Evolutionary conservation across 2,888 invertebrate species (phyloP).

Genomic region (Microctonus aethiopoides): DNA sequence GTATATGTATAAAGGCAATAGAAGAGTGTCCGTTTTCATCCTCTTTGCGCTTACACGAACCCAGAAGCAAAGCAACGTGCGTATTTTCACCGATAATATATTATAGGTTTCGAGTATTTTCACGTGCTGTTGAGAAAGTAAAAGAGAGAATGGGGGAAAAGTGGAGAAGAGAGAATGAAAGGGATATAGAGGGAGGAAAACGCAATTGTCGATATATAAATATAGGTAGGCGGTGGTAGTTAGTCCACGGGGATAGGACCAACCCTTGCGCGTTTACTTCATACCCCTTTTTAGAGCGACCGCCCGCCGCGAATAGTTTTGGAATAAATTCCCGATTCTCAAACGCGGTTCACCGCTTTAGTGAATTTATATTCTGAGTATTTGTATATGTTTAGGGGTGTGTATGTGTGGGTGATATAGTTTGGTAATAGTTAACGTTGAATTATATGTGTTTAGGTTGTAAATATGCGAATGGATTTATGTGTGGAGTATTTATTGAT

Average conservation of each 20-base stretch:
- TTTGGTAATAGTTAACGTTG: neutral
- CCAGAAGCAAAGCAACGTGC: slow-evolving; percentile 36
- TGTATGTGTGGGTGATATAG: slow-evolving; percentile 10
- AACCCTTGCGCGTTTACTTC: slow-evolving; percentile 45
- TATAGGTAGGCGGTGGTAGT: slow-evolving; percentile 21
- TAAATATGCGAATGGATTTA: no score
- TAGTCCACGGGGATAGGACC: slow-evolving; percentile 30
- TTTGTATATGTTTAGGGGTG: slow-evolving; percentile 5
- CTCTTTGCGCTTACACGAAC: slow-evolving; percentile 27
- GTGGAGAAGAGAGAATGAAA: slow-evolving; percentile 43
- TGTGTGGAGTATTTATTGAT: no score
- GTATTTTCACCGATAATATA: slow-evolving; percentile 65
- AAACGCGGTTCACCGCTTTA: slow-evolving; percentile 58
- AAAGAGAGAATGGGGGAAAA: slow-evolving; percentile 3
- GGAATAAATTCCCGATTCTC: slow-evolving; percentile 65
- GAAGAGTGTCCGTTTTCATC: slow-evolving; percentile 24
- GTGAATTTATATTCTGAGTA: slow-evolving; percentile 54
- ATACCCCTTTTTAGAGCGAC: slow-evolving; percentile 36
- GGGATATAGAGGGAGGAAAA: slow-evolving; percentile 18
- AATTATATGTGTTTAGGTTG: neutral
- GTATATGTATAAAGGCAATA: slow-evolving; percentile 23
- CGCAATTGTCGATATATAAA: slow-evolving; percentile 21
- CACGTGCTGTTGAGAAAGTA: slow-evolving; percentile 60
- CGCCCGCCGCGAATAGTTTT: slow-evolving; percentile 59
- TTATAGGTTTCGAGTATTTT: slow-evolving; percentile 62